Percentiles rank a stretch among this genome's conserved stretches.
Conservation (phyloP, 1,140 invertebrate species). For the Drosophila virilis region DNA sequence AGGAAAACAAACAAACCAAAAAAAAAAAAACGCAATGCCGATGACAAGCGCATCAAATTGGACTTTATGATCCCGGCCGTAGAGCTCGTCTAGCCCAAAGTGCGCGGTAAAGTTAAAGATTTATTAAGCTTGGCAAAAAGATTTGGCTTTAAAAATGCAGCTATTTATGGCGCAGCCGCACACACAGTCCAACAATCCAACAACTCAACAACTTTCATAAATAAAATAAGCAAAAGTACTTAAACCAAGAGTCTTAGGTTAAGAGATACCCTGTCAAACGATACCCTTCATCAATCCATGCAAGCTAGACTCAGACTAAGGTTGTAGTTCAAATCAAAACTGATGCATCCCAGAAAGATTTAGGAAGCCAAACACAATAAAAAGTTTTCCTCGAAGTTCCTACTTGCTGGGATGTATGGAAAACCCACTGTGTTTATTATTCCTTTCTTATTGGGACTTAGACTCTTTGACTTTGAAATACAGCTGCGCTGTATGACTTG, state of each 20-base stretch:
- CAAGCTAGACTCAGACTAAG: no score
- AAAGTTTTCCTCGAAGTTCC: no score
- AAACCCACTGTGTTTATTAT: no score
- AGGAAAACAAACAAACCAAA: background rate
- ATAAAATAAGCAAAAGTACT: conserved; percentile 15
- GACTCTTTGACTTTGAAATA: background rate
- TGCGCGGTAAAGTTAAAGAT: conserved; percentile 28
- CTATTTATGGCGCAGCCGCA: conserved; percentile 34
- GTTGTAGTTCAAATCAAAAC: no score
- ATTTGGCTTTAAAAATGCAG: conserved; percentile 30
- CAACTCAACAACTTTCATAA: conserved; percentile 36
- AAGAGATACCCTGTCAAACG: conserved; percentile 2
- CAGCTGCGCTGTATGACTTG: background rate
- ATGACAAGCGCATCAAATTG: conserved; percentile 51
- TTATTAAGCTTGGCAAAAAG: conserved; percentile 38
- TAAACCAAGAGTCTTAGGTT: background rate
- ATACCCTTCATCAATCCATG: background rate
- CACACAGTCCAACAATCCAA: conserved; percentile 14
- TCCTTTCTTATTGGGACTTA: no score
- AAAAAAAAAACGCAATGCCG: conserved; percentile 9
- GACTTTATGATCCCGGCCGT: conserved; percentile 23
- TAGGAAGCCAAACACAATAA: no score
- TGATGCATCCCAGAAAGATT: no score
- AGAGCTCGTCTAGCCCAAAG: conserved; percentile 9
- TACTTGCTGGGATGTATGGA: no score